Conservation (phyloP, 2,888 invertebrate genomes). For the Gordius sp. region DNA sequence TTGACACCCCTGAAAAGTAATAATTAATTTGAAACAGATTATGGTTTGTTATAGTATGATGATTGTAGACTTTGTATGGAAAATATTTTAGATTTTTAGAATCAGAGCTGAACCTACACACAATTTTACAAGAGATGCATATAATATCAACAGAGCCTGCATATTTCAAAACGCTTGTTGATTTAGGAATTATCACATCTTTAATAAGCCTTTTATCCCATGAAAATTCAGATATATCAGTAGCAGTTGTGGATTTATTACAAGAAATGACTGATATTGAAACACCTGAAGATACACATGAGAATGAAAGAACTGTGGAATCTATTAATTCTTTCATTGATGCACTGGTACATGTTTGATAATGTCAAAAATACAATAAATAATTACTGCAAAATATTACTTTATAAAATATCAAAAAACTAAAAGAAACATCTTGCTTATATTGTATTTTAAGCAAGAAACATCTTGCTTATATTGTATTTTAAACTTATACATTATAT, state of each 20-base stretch:
- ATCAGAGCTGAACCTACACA: constrained; percentile 14
- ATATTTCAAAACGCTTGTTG: constrained; percentile 63
- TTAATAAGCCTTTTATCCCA: constrained; percentile 70
- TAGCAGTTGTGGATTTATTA: constrained; percentile 44
- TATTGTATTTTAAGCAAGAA: too few relatives aligned
- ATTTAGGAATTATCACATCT: constrained; percentile 59
- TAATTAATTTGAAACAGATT: background rate
- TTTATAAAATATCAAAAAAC: too few relatives aligned
- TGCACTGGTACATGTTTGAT: constrained; percentile 34
- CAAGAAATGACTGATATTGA: constrained; percentile 76
- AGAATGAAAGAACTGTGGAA: constrained; percentile 37
- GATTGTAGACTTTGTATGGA: background rate
- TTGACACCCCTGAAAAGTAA: constrained; percentile 72
- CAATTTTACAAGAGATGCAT: constrained; percentile 46
- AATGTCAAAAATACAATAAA: too few relatives aligned
- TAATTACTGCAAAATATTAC: too few relatives aligned
- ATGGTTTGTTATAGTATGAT: background rate
- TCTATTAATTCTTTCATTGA: constrained; percentile 62
- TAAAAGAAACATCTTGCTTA: too few relatives aligned
- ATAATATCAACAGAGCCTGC: constrained; percentile 79
- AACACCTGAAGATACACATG: constrained; percentile 53
- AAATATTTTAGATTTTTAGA: constrained; percentile 14
- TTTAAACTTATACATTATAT: too few relatives aligned
- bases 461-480: too few relatives aligned
- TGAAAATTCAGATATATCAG: constrained; percentile 74